Evolutionary conservation across 2,113 vertebrate genomes (phyloP), one percentile per base, ranked within the genome.

Genomic region (Stomatorhinus ivindoensis): DNA sequence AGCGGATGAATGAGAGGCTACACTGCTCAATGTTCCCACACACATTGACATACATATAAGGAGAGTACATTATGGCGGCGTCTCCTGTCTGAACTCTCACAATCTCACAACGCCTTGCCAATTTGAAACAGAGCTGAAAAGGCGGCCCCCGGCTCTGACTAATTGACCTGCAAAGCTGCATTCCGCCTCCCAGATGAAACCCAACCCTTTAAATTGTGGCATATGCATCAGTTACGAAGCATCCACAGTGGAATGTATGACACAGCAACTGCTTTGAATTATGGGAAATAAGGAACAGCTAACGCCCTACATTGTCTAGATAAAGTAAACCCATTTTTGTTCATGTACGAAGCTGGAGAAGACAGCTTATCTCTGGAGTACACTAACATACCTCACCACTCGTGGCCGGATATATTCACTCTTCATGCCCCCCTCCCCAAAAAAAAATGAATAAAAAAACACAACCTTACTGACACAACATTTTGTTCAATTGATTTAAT

Each of bases 1-100:
- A 21, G 39, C 5, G 8, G 10, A 11, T 21, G 42, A 84, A 44
- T 84, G 44, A 24, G 3, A 84, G 15, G 44, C 44, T 84, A 44
- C 35, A 3, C 1, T 2, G 21, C 82, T 84, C 82, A 24, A 11
- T 47, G 47, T 84, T 47, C 44, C 21, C 87, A 88, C 24, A 31
- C 50, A 89, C 84, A n/a, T 48, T n/a, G 27, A 80, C 24, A n/a
- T 80, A 90, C 50, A 88, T 87, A 58, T 55, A 88, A 76, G 44
- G 42, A 2, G 24, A 13, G 17, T 46, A 11, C 42, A 15, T 76
- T 48, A 17, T 15, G 15, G 50, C 50, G 13, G 50, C 50, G 1
- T 51, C 61, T 35, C n/a, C 50, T 4, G 11, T 27, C 44, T 13
- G 50, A 61, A 11, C 39, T 46, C 80, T 44, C 39, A 3, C 61